Evolutionary conservation across 2,797 vertebrate genomes (phyloP), one percentile per base, ranked within the genome.

Genomic region (Pipistrellus pipistrellus): DNA sequence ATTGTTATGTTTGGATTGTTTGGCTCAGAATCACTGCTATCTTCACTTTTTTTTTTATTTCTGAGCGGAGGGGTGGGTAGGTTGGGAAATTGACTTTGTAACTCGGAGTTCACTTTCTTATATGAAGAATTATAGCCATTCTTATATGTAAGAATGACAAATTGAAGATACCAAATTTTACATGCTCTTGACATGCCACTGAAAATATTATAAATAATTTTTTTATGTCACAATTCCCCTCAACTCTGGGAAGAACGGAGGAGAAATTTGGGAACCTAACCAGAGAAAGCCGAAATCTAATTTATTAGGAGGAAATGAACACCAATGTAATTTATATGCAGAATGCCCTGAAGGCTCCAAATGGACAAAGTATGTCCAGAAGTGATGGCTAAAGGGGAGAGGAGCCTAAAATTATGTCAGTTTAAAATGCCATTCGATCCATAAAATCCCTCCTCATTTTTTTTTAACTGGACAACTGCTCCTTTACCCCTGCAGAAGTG

Each of bases 241-340:
- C 72, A 85, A 75, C 46, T 69, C 62, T 84, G 32, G 48, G 23
- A 90, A 78, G 84, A 93, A 72, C 51, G 23, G n/a, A 27, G 69
- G 57, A 81, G 32, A 82, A 77, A 48, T 80, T 92, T 93, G 35
- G 80, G 90, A 94, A 90, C n/a, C 41, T 20, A 15, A 87, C 44
- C 13, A n/a, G 76, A 84, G 59, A 92, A 85, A 64, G 10, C 17
- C 11, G 21, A 86, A 68, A 71, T 57, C 20, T 72, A 10, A 77
- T 80, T 86, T 77, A 55, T 20, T 20, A 32, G 30, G 21, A 15
- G 27, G 23, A 80, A 88, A 27, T 53, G 35, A 78, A 6, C n/a
- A 10, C 32, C 59, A 18, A 7, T 5, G 44, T n/a, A 25, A 6
- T 41, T 69, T 46, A 62, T 14, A 6, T 44, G 48, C 84, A 46